Evolutionary conservation across 2,888 invertebrate genomes (phyloP).

Genomic region (Polia nebulosa): DNA sequence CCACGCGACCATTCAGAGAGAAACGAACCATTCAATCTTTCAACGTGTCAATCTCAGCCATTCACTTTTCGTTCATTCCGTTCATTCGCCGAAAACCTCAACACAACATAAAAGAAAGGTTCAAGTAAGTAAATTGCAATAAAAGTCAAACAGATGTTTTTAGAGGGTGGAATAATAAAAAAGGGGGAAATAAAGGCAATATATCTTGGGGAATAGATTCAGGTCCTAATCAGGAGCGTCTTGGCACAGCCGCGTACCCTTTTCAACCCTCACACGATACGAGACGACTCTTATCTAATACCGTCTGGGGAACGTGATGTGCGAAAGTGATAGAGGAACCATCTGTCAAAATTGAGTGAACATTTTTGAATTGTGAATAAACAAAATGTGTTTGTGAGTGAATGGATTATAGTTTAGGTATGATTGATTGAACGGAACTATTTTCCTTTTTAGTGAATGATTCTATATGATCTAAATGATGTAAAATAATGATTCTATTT

Average conservation of each 20-base stretch:
- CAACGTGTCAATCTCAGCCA: conserved; percentile 50
- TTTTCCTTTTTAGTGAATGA: neutral
- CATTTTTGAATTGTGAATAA: conserved; percentile 3
- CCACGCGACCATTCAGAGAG: conserved; percentile 15
- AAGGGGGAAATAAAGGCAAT: conserved; percentile 66
- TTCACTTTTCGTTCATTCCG: conserved; percentile 51
- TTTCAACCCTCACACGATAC: conserved; percentile 70
- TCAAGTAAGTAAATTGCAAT: conserved; percentile 67
- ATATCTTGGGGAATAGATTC: conserved; percentile 72
- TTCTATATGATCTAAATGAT: neutral
- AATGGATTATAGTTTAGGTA: neutral
- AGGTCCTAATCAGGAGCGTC: conserved; percentile 68
- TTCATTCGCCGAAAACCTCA: conserved; percentile 58
- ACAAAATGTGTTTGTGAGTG: neutral
- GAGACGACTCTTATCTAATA: conserved; percentile 61
- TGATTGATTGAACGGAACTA: neutral
- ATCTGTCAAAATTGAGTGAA: conserved; percentile 5
- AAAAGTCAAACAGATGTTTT: conserved; percentile 70
- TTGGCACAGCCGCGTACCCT: conserved; percentile 65
- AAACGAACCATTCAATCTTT: conserved; percentile 54
- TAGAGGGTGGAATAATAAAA: conserved; percentile 67
- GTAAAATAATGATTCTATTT: neutral
- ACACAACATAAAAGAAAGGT: conserved; percentile 55
- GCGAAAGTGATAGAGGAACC: conserved; percentile 38
- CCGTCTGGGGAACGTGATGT: conserved; percentile 35